Percentiles rank a stretch among this genome's conserved stretches.
Conservation (phyloP, 2,888 invertebrate genomes). For the Asteroscopus sphinx region DNA sequence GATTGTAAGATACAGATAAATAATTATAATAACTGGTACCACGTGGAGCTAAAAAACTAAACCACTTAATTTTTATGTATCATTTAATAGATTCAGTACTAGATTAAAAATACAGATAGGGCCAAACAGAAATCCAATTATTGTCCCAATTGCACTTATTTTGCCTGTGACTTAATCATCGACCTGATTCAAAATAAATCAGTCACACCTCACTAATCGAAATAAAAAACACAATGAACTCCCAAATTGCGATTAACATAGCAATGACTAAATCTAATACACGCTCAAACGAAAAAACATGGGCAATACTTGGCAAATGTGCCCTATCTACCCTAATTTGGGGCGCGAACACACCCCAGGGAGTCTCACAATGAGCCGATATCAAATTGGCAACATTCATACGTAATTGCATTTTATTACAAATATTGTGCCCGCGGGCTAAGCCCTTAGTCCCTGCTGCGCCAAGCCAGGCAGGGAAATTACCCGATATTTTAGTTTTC, state of each 20-base stretch:
- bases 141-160: conserved; percentile 4
- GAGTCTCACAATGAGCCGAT: conserved; percentile 70
- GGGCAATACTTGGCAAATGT: conserved; percentile 38
- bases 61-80: too few relatives aligned
- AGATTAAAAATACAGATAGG: too few relatives aligned
- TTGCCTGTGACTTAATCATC: conserved; percentile 12
- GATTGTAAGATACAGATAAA: too few relatives aligned
- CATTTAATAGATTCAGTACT: too few relatives aligned
- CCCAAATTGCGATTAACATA: conserved; percentile 42
- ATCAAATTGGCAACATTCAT: conserved; percentile 80
- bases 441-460: conserved; percentile 37
- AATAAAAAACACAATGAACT: conserved; percentile 33
- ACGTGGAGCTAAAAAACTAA: too few relatives aligned
- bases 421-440: conserved; percentile 61
- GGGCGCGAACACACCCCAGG: conserved; percentile 65
- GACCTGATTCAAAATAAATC: conserved; percentile 47
- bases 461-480: conserved; percentile 41
- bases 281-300: conserved; percentile 49
- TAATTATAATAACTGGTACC: too few relatives aligned
- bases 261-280: conserved; percentile 47
- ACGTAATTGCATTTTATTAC: conserved; percentile 73
- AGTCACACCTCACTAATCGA: conserved; percentile 28
- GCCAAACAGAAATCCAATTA: too few relatives aligned
- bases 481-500: conserved; percentile 43
- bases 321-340: conserved; percentile 56